A percentile compares a stretch with the other conserved stretches of the same genome.
phyloP scores from a whole-genome alignment of 1,140 invertebrate species.

The Ruditapes philippinarum region DNA sequence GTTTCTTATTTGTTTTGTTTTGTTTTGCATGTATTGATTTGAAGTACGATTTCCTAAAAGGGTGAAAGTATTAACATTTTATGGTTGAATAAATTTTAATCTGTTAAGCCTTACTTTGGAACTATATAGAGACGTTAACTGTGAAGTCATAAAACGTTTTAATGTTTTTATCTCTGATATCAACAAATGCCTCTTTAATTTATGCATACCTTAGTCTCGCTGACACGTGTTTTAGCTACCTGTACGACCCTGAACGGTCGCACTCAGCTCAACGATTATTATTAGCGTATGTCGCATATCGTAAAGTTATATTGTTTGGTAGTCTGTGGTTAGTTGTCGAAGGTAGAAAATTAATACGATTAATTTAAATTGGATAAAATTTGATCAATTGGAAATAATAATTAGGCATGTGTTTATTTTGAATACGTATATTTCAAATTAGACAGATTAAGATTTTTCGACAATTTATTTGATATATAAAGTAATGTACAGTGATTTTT shows the following conservation, averaged over 20 bases:
- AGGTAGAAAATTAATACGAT: background rate
- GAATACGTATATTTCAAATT: background rate
- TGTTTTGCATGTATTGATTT: no score
- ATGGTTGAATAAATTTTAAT: no score
- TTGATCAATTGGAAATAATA: slow-evolving; percentile 3
- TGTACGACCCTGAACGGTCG: slow-evolving; percentile 4
- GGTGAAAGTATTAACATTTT: no score
- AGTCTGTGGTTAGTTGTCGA: slow-evolving; percentile 11
- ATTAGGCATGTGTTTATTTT: background rate
- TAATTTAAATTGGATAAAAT: slow-evolving; percentile 34
- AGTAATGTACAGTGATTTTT: slow-evolving; percentile 21
- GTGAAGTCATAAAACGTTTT: background rate
- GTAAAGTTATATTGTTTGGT: slow-evolving; percentile 31
- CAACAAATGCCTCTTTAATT: slow-evolving; percentile 29
- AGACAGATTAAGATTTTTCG: background rate
- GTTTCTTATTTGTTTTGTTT: no score
- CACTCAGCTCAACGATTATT: slow-evolving; percentile 18
- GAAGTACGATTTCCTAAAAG: no score
- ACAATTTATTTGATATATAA: background rate
- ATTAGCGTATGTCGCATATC: slow-evolving; percentile 27
- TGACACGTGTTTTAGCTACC: slow-evolving; percentile 44
- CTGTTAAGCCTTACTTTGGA: no score
- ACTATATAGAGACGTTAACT: no score
- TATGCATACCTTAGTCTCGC: slow-evolving; percentile 42
- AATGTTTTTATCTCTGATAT: background rate